Evolutionary conservation across 2,113 vertebrate species (phyloP).

Genomic region (Chionomys nivalis): DNA sequence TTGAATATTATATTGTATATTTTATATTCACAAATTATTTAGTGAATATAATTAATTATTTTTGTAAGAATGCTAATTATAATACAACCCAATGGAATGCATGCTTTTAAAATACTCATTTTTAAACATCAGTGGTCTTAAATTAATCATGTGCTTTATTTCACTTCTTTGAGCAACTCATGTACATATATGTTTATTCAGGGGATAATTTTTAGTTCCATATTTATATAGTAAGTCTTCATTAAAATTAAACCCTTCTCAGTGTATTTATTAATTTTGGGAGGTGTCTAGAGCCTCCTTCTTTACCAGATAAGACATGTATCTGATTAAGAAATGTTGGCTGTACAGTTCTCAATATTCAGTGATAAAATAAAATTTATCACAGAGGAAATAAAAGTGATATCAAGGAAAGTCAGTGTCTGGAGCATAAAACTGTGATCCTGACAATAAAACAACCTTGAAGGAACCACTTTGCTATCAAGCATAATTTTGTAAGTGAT

Average conservation of each 20-base stretch:
- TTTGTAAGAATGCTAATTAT: neutral
- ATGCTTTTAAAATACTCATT: neutral
- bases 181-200: neutral
- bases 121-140: neutral
- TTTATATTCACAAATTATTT: neutral
- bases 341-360: neutral
- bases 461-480: neutral
- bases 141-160: neutral
- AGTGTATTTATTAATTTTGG: neutral
- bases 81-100: neutral
- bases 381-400: neutral
- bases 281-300: neutral
- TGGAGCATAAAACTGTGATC: neutral
- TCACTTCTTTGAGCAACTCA: neutral
- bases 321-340: neutral
- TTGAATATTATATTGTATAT: neutral
- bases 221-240: neutral
- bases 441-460: conserved; percentile 26
- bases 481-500: neutral
- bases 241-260: neutral
- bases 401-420: neutral
- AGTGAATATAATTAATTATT: neutral
- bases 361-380: neutral
- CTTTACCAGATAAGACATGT: neutral
- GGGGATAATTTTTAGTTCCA: neutral